A percentile compares a stretch with the other conserved stretches of the same genome.
Evolutionary conservation across 1,140 invertebrate genomes (phyloP).

Genomic region (Globodera ellingtonae): DNA sequence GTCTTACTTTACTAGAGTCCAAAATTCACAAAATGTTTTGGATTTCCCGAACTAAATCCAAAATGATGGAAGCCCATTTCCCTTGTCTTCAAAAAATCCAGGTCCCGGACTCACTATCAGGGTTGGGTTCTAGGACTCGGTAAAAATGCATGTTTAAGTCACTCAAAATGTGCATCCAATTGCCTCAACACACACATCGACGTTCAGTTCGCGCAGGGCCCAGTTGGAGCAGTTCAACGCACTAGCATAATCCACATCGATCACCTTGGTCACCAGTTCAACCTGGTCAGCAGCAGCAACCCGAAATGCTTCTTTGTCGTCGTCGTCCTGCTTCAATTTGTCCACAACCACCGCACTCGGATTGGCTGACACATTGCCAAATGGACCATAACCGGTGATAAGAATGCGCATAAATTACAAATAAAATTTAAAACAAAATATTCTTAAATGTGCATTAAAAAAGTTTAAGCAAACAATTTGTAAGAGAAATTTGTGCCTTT

Average conservation of each 20-base stretch:
- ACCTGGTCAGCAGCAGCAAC: background rate
- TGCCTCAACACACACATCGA: constrained; percentile 18
- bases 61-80: no score
- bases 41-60: no score
- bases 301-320: background rate
- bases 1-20: no score
- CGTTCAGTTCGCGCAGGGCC: constrained; percentile 3
- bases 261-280: constrained; percentile 29
- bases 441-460: background rate
- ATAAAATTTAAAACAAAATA: no score
- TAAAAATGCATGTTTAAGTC: no score
- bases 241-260: constrained; percentile 33
- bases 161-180: no score
- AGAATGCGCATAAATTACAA: constrained; percentile 18
- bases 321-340: background rate
- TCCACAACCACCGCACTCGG: constrained; percentile 34
- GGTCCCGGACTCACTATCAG: no score
- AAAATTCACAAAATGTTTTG: no score
- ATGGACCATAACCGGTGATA: constrained; percentile 35
- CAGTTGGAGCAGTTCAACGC: constrained; percentile 18
- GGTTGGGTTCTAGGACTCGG: no score
- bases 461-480: background rate
- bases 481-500: no score
- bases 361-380: constrained; percentile 28
- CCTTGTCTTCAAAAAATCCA: no score